Percentiles rank a stretch among this genome's conserved stretches.
Conservation (phyloP, 2,113 vertebrate species). For the Mustelus asterias region DNA sequence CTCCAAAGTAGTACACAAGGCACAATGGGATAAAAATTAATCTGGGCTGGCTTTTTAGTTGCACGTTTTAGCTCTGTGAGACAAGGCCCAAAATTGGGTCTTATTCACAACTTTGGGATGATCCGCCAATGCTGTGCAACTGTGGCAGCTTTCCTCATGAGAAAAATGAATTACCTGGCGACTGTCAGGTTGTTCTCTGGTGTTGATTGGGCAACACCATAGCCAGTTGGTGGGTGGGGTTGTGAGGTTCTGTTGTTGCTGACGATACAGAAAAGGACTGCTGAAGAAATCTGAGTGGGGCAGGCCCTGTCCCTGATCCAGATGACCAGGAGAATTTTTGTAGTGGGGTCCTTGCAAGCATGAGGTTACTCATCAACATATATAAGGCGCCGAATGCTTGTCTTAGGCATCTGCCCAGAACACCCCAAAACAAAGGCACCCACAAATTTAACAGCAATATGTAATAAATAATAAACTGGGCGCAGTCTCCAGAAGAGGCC, state of each 20-base stretch:
- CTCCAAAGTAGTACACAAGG: neutral
- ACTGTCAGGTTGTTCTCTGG: neutral
- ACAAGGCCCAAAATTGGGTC: neutral
- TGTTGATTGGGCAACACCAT: neutral
- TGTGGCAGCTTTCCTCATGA: neutral
- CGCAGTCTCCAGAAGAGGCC: no score
- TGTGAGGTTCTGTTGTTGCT: neutral
- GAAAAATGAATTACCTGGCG: neutral
- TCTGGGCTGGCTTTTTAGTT: neutral
- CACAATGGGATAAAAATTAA: neutral
- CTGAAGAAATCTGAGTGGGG: neutral
- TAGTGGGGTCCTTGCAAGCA: neutral
- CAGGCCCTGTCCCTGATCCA: neutral
- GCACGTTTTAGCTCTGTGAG: neutral
- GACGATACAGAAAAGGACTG: neutral
- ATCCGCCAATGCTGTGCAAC: neutral
- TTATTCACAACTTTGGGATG: neutral
- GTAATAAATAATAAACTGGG: no score
- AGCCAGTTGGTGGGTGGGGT: neutral
- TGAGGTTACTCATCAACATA: neutral
- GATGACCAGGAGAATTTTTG: neutral
- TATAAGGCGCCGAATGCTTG: neutral
- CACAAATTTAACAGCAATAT: neutral
- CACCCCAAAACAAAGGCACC: neutral
- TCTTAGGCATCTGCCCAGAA: neutral